Conservation (phyloP, 1,140 invertebrate genomes). For the Heliconius nattereri region DNA sequence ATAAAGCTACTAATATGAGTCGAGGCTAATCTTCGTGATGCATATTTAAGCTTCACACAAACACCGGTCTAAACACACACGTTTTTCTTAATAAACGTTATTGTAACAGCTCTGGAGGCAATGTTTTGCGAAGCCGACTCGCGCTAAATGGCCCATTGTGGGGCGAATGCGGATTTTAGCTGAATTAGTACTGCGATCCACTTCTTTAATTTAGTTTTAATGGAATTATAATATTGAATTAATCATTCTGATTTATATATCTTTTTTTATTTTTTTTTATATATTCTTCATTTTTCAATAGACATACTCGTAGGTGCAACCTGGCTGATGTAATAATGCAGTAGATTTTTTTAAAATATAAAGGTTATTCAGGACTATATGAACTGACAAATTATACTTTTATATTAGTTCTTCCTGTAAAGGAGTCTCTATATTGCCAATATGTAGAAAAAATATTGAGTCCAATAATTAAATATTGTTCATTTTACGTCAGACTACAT, state of each 20-base stretch:
- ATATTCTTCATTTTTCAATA: not conserved
- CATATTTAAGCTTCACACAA: slow-evolving; percentile 44
- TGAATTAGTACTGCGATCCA: slow-evolving; percentile 66
- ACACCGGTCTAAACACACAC: slow-evolving; percentile 48
- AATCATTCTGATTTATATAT: not conserved
- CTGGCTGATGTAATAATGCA: too few species aligned
- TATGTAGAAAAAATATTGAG: too few species aligned
- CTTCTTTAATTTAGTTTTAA: slow-evolving; percentile 63
- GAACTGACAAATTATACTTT: too few species aligned
- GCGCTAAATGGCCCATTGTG: slow-evolving; percentile 68
- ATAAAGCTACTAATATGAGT: slow-evolving; percentile 25
- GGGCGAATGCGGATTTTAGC: slow-evolving; percentile 60
- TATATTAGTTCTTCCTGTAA: too few species aligned
- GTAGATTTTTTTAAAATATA: too few species aligned
- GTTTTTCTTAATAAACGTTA: slow-evolving; percentile 73
- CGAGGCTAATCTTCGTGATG: slow-evolving; percentile 26
- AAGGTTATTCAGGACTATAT: too few species aligned
- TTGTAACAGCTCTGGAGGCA: slow-evolving; percentile 57
- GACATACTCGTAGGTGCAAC: too few species aligned
- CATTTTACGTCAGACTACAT: not conserved
- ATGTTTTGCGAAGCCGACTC: slow-evolving; percentile 68
- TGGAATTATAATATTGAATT: not conserved
- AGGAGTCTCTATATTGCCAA: too few species aligned
- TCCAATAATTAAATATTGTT: not conserved
- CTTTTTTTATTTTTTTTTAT: not conserved